Percentiles rank a stretch among this genome's conserved stretches.
These are phyloP conservation scores for Hydropotes inermis DNA, from an alignment of 2,113 vertebrate genomes.

Conservation along the genomic window DNA sequence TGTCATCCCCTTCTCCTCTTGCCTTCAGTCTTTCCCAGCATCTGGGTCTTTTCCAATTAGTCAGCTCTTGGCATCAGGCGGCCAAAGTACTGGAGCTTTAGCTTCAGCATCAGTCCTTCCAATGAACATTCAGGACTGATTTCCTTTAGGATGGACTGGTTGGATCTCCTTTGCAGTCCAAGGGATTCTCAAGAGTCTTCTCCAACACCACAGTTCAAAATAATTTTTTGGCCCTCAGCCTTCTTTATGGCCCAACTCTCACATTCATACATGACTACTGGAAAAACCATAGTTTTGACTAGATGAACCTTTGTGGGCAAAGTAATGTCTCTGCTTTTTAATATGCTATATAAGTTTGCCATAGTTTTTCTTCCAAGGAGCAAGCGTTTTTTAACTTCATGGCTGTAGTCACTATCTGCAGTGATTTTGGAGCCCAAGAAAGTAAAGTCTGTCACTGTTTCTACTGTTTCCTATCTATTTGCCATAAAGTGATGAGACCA, in stretches of 20 bases:
- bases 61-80: not conserved
- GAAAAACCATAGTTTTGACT: not conserved
- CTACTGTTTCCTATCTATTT: not conserved
- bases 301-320: not conserved
- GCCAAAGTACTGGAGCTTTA: not conserved
- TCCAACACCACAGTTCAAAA: not conserved
- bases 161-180: not conserved
- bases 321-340: not conserved
- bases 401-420: not conserved
- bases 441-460: not conserved
- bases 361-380: not conserved
- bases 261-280: not conserved
- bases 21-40: not conserved
- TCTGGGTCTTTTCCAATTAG: not conserved
- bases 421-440: not conserved
- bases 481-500: not conserved
- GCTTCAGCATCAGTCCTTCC: not conserved
- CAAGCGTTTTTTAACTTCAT: not conserved
- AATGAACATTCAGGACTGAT: not conserved
- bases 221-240: not conserved
- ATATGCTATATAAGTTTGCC: not conserved
- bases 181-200: not conserved
- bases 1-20: not conserved
- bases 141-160: not conserved
- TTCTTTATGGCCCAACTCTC: fast-evolving